Evolutionary conservation across 2,797 vertebrate species (phyloP).

Genomic region (Clarias platycephalus): DNA sequence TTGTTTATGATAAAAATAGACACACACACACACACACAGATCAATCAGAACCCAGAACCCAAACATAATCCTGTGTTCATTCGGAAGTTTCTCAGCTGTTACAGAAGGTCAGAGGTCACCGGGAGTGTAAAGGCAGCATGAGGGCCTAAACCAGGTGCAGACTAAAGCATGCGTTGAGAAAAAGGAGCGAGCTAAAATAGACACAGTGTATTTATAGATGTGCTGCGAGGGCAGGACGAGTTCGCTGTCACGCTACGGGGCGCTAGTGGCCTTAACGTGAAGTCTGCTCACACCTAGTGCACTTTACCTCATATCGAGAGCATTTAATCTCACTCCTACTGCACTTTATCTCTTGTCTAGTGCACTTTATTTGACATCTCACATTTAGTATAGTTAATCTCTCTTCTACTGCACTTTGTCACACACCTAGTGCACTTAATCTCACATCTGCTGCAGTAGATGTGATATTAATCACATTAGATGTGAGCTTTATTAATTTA

Average conservation of each 20-base stretch:
- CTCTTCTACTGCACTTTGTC: too few species aligned
- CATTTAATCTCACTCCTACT: too few species aligned
- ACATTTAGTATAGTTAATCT: too few species aligned
- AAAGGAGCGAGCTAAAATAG: slow-evolving; percentile 5
- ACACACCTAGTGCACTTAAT: too few species aligned
- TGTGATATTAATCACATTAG: too few species aligned
- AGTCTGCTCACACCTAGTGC: neutral
- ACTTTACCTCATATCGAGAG: neutral
- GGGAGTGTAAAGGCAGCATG: neutral
- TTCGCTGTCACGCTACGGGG: neutral
- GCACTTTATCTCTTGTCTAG: too few species aligned
- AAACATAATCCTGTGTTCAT: neutral
- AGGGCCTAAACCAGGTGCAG: slow-evolving; percentile 8
- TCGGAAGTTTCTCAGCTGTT: neutral
- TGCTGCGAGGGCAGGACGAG: neutral
- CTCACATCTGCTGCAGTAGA: too few species aligned
- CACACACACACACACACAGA: neutral
- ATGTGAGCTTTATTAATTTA: too few species aligned
- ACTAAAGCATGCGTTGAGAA: neutral
- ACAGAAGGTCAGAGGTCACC: slow-evolving; percentile 8
- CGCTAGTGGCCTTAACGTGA: neutral
- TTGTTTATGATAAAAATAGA: neutral
- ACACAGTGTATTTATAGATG: slow-evolving; percentile 4
- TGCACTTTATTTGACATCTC: neutral
- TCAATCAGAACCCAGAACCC: neutral